These are phyloP conservation scores for Furnarius figulus DNA, from an alignment of 2,113 vertebrate species.

Conservation along the genomic window DNA sequence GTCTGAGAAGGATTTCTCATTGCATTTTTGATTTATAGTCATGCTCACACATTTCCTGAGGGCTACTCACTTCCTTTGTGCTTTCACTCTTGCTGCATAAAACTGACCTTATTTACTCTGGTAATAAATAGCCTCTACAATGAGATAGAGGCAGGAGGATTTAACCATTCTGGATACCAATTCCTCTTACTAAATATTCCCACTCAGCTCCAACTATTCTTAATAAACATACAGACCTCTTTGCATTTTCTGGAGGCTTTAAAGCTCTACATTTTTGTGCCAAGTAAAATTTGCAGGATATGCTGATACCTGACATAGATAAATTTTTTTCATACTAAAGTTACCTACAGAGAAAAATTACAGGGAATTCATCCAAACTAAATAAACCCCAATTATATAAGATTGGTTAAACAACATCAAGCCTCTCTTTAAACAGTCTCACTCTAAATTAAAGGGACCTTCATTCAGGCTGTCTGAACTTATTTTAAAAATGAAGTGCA, in stretches of 20 bases:
- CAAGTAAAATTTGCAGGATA: neutral
- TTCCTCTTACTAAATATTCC: neutral
- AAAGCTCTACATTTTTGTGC: neutral
- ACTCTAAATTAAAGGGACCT: conserved; percentile 2
- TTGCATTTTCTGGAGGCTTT: neutral
- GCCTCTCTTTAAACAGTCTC: neutral
- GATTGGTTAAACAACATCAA: conserved; percentile 16
- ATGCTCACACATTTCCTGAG: conserved; percentile 4
- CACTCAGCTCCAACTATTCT: neutral
- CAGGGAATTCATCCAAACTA: conserved; percentile 18
- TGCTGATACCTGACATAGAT: neutral
- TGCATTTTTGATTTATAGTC: neutral
- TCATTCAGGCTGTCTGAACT: neutral
- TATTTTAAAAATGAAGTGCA: neutral
- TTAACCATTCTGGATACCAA: neutral
- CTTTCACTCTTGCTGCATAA: conserved; percentile 31
- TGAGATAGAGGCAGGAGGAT: neutral
- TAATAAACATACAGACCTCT: neutral
- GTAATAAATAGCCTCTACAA: conserved; percentile 29
- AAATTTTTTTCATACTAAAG: neutral
- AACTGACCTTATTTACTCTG: conserved; percentile 1
- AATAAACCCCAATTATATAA: conserved; percentile 13
- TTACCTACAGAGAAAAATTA: neutral
- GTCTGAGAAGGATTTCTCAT: neutral
- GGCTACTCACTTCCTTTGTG: neutral